Percentiles rank a stretch among this genome's conserved stretches.
These are phyloP conservation scores for Habroteleia sp. DNA, from an alignment of 2,888 invertebrate species.

Conservation along the genomic window DNA sequence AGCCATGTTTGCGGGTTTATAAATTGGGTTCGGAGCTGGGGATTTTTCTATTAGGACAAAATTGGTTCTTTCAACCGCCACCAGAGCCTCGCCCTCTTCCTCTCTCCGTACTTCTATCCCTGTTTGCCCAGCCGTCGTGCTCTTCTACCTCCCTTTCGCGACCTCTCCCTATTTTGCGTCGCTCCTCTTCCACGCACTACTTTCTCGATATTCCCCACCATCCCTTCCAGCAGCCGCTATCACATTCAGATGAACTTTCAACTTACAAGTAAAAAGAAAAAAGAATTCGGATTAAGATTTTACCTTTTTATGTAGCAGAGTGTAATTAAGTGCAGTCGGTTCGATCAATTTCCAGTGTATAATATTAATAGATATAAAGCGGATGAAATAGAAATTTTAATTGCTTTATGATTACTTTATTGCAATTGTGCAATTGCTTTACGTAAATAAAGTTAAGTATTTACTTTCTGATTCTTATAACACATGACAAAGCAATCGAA, in stretches of 20 bases:
- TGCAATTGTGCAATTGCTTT: too few relatives aligned
- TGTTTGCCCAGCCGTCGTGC: slow-evolving; percentile 33
- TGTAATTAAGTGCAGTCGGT: too few relatives aligned
- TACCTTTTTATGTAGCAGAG: too few relatives aligned
- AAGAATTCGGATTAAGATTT: slow-evolving; percentile 5
- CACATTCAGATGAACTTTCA: slow-evolving; percentile 6
- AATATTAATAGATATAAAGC: too few relatives aligned
- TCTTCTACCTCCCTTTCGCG: slow-evolving; percentile 38
- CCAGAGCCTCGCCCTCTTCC: slow-evolving; percentile 73
- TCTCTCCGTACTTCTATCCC: slow-evolving; percentile 31
- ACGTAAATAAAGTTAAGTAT: too few relatives aligned
- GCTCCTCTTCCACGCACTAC: slow-evolving; percentile 21
- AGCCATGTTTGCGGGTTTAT: slow-evolving; percentile 81
- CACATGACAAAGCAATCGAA: too few relatives aligned
- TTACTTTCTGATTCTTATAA: too few relatives aligned
- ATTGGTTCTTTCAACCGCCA: slow-evolving; percentile 81
- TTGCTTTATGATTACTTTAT: too few relatives aligned
- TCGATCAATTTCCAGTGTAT: too few relatives aligned
- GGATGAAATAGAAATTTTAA: too few relatives aligned
- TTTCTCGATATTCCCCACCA: not conserved
- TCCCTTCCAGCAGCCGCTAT: not conserved
- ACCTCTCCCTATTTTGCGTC: slow-evolving; percentile 22
- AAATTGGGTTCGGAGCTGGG: slow-evolving; percentile 81
- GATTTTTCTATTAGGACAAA: slow-evolving; percentile 81
- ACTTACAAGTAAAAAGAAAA: slow-evolving; percentile 13